These are phyloP conservation scores for Leptinotarsa juncta DNA, from an alignment of 2,888 invertebrate genomes.

Conservation along the genomic window DNA sequence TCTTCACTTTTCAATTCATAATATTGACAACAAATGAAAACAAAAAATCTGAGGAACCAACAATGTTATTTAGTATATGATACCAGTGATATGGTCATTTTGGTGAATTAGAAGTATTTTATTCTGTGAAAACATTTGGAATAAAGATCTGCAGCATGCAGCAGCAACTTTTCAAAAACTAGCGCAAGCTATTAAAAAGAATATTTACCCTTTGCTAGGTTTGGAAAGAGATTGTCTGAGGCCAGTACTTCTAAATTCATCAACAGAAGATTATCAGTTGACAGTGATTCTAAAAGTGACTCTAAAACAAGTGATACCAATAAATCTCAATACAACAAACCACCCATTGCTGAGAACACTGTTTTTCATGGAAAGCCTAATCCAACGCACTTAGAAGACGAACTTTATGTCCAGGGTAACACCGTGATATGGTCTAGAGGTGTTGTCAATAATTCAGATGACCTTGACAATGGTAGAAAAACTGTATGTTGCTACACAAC, in stretches of 20 bases:
- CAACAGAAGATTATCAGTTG: slow-evolving; percentile 50
- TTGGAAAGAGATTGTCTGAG: slow-evolving; percentile 57
- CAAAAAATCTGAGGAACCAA: too few species aligned
- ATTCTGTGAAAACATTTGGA: too few species aligned
- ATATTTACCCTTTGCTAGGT: slow-evolving; percentile 24
- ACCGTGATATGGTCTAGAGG: slow-evolving; percentile 86
- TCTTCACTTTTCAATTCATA: too few species aligned
- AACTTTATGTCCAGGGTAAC: slow-evolving; percentile 86
- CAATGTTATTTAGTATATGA: too few species aligned
- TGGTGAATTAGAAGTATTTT: too few species aligned
- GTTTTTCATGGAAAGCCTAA: slow-evolving; percentile 44
- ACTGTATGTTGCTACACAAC: slow-evolving; percentile 82
- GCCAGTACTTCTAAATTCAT: slow-evolving; percentile 48
- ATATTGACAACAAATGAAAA: too few species aligned
- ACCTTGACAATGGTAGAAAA: slow-evolving; percentile 68
- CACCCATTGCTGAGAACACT: slow-evolving; percentile 15
- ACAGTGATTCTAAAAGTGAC: slow-evolving; percentile 35
- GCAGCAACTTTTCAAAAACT: too few species aligned
- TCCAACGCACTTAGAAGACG: slow-evolving; percentile 77
- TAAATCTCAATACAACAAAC: slow-evolving; percentile 39
- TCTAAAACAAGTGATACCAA: slow-evolving; percentile 39
- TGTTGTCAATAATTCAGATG: slow-evolving; percentile 68
- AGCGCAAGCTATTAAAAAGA: too few species aligned
- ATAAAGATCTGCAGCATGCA: too few species aligned
- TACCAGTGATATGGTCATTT: too few species aligned